These are phyloP conservation scores for Pao palembangensis DNA, from an alignment of 2,113 vertebrate species.

Conservation along the genomic window DNA sequence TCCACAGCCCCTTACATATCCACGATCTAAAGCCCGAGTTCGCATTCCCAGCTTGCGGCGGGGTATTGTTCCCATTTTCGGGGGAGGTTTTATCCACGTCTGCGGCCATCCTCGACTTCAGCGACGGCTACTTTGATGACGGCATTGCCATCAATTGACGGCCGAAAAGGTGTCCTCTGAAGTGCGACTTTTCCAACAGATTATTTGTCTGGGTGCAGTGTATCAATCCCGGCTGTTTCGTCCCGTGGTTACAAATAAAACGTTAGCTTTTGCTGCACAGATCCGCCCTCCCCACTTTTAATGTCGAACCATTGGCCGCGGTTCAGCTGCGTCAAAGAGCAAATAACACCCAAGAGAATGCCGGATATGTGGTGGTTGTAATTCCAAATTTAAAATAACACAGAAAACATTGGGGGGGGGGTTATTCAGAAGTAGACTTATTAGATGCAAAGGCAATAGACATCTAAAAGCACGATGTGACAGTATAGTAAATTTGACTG, in stretches of 20 bases:
- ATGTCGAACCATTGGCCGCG: slow-evolving; percentile 21
- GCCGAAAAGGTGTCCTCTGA: not conserved
- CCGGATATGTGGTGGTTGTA: not conserved
- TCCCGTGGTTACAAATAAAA: slow-evolving; percentile 30
- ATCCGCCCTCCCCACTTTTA: slow-evolving; percentile 36
- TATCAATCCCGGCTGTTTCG: slow-evolving; percentile 10
- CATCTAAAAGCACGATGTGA: no score
- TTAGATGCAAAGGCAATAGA: no score
- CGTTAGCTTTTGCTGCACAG: slow-evolving; percentile 19
- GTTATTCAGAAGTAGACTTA: no score
- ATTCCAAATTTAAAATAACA: slow-evolving; percentile 11
- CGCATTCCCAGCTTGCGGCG: slow-evolving; percentile 17
- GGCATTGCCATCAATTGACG: slow-evolving; percentile 14
- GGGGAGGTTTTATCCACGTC: slow-evolving; percentile 68
- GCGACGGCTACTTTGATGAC: slow-evolving; percentile 32
- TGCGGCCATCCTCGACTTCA: slow-evolving; percentile 67
- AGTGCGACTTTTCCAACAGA: no score
- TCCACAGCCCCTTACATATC: slow-evolving; percentile 42
- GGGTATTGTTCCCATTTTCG: slow-evolving; percentile 12
- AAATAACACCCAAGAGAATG: accelerated
- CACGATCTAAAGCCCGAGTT: slow-evolving; percentile 30
- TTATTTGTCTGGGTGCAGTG: not conserved
- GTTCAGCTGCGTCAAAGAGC: not conserved
- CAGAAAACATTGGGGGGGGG: no score
- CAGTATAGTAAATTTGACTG: no score